These are phyloP conservation scores for Phortica variegata DNA, from an alignment of 1,140 invertebrate genomes.

Conservation along the genomic window DNA sequence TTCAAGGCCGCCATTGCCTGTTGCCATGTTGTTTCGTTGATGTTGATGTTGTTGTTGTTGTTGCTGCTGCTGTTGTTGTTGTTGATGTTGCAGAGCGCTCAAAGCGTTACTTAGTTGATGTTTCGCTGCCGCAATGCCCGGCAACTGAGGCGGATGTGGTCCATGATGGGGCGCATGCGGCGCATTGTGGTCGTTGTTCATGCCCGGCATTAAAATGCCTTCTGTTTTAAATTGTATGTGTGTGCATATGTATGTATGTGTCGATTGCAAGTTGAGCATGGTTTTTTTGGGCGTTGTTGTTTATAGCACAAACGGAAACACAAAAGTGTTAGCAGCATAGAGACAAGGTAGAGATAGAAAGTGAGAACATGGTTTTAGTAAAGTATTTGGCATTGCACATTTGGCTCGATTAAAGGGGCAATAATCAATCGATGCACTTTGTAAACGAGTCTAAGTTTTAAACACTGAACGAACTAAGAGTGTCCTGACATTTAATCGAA, in stretches of 20 bases:
- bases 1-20: conserved; percentile 46
- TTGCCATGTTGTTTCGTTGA: conserved; percentile 22
- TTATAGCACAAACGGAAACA: no score
- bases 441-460: no score
- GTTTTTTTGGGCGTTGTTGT: no score
- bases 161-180: conserved; percentile 2
- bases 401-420: no score
- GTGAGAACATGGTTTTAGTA: no score
- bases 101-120: conserved; percentile 45
- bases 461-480: no score
- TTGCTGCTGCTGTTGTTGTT: conserved; percentile 27
- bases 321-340: no score
- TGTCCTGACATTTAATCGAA: no score
- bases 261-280: conserved; percentile 1
- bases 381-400: no score
- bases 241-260: neutral
- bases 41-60: conserved; percentile 26
- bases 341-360: no score
- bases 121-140: conserved; percentile 37
- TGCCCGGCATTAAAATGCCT: conserved; percentile 47
- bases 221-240: conserved; percentile 25
- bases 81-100: conserved; percentile 38
- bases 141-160: conserved; percentile 1
- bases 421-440: no score
- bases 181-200: conserved; percentile 32